Conservation (phyloP, 2,113 vertebrate genomes). For the Perccottus glenii region DNA sequence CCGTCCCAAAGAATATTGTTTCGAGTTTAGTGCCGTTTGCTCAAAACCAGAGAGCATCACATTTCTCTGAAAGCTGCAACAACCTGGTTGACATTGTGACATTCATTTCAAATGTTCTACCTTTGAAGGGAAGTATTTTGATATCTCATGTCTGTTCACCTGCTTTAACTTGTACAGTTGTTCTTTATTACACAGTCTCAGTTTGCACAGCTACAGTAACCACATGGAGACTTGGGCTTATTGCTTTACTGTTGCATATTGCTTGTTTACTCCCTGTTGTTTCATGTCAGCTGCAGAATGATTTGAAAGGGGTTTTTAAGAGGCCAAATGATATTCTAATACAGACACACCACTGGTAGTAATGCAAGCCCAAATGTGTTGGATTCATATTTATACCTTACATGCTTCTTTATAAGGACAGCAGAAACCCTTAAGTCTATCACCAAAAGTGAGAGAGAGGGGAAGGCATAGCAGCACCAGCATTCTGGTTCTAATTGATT, state of each 20-base stretch:
- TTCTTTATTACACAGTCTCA: not conserved
- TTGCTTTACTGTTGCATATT: conserved; percentile 70
- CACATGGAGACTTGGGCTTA: conserved; percentile 41
- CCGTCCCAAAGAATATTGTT: conserved; percentile 25
- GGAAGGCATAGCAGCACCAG: conserved; percentile 32
- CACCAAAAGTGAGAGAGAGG: conserved; percentile 35
- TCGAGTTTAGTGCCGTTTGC: conserved; percentile 15
- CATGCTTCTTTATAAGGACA: conserved; percentile 58
- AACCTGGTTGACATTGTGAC: not conserved
- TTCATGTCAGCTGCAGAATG: conserved; percentile 41
- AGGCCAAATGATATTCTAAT: conserved; percentile 40
- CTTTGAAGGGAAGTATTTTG: not conserved
- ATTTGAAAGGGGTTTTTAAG: conserved; percentile 34
- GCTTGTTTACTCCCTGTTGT: conserved; percentile 65
- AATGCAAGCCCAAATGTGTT: conserved; percentile 45
- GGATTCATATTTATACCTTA: conserved; percentile 65
- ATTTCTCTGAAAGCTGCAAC: conserved; percentile 6
- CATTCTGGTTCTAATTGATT: conserved; percentile 56
- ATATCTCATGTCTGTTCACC: conserved; percentile 20
- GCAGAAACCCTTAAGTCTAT: too few relatives aligned
- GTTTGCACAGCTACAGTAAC: too few relatives aligned
- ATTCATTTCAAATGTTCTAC: not conserved
- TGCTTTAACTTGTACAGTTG: not conserved
- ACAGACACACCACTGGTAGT: conserved; percentile 21
- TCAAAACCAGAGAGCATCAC: conserved; percentile 14